These are phyloP conservation scores for Sternotherus odoratus DNA, from an alignment of 2,797 vertebrate genomes.

Conservation along the genomic window DNA sequence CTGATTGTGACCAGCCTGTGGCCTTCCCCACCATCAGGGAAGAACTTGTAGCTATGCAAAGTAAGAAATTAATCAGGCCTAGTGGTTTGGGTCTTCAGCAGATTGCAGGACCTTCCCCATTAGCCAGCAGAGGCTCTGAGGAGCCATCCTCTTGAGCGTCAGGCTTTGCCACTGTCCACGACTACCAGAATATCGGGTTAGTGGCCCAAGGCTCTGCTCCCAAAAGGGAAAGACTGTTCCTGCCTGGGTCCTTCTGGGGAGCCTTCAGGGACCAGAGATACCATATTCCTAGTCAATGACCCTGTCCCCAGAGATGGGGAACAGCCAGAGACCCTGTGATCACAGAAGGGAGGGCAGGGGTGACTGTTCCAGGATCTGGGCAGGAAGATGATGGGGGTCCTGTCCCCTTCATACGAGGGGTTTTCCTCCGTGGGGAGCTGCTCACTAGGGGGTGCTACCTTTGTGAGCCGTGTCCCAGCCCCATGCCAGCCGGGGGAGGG, in stretches of 20 bases:
- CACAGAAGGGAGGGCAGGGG: constrained; percentile 3
- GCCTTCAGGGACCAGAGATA: neutral
- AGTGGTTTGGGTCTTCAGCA: neutral
- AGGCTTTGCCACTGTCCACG: neutral
- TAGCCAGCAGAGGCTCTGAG: neutral
- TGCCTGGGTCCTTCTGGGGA: neutral
- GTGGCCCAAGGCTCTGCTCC: neutral
- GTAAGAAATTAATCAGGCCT: neutral
- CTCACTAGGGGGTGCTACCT: neutral
- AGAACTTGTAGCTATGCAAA: neutral
- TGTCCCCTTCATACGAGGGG: neutral
- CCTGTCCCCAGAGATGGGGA: neutral
- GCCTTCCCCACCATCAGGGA: no score
- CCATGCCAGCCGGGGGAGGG: neutral
- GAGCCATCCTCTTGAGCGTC: neutral
- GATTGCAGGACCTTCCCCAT: neutral
- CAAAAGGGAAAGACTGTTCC: neutral
- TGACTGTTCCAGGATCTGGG: constrained; percentile 15
- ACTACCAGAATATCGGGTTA: neutral
- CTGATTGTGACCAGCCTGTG: neutral
- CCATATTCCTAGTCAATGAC: neutral
- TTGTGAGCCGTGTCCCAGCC: neutral
- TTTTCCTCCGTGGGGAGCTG: neutral
- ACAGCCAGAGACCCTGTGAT: neutral
- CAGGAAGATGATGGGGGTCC: neutral